These are phyloP conservation scores for Thripadectes ignobilis DNA, from an alignment of 2,797 vertebrate genomes.

Conservation along the genomic window DNA sequence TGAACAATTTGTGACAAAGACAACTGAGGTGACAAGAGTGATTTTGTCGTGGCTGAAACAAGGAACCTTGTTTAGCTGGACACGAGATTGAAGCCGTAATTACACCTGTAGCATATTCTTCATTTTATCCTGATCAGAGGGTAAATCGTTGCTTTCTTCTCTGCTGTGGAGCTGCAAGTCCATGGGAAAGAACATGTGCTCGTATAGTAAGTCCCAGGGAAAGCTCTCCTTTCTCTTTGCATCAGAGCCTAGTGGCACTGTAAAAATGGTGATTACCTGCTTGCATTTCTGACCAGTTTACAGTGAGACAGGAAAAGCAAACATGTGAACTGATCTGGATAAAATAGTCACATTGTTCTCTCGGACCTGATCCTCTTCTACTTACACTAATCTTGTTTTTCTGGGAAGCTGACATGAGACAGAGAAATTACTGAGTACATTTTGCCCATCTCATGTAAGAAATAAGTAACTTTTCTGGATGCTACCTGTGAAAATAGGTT, in stretches of 20 bases:
- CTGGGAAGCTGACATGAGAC: background rate
- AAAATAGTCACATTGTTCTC: background rate
- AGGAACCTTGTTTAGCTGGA: background rate
- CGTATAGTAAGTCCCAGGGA: background rate
- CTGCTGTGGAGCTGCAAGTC: background rate
- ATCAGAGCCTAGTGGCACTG: background rate
- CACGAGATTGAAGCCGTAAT: background rate
- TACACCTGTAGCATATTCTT: background rate
- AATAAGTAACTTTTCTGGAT: slow-evolving; percentile 39
- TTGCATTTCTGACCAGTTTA: background rate
- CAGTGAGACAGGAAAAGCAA: background rate
- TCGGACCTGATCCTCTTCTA: background rate
- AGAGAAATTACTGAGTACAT: background rate
- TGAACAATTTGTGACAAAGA: background rate
- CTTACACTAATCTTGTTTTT: background rate
- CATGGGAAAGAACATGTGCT: background rate
- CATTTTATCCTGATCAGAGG: background rate
- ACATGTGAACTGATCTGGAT: background rate
- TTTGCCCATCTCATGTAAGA: slow-evolving; percentile 48
- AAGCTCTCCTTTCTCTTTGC: background rate
- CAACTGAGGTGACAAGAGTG: background rate
- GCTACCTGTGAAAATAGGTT: slow-evolving; percentile 21
- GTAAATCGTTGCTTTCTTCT: background rate
- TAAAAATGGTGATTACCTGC: background rate
- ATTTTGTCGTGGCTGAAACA: background rate